Percentiles rank a stretch among this genome's conserved stretches.
phyloP scores from a whole-genome alignment of 2,797 vertebrate genomes.

The Gymnothorax reevesii region DNA sequence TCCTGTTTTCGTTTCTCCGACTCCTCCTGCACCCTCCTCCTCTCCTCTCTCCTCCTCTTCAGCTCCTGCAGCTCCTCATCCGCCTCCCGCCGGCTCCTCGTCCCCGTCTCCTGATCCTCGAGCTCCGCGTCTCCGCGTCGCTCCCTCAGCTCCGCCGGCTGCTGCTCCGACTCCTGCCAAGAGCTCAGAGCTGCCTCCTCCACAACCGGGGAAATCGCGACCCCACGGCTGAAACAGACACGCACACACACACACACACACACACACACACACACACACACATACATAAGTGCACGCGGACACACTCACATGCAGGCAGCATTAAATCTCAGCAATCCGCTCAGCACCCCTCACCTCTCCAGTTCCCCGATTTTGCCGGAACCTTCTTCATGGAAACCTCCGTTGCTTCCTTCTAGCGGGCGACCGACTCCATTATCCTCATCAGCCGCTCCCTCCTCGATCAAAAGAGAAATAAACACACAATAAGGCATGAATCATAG shows the following conservation, averaged over 20 bases:
- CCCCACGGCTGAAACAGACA: slow-evolving; percentile 60
- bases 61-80: slow-evolving; percentile 87
- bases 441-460: slow-evolving; percentile 68
- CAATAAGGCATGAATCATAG: background rate
- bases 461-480: slow-evolving; percentile 9
- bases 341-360: slow-evolving; percentile 76
- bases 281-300: background rate
- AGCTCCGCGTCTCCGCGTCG: slow-evolving; percentile 79
- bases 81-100: slow-evolving; percentile 87
- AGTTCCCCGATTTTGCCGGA: slow-evolving; percentile 79
- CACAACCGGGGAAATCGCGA: slow-evolving; percentile 45
- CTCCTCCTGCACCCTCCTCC: slow-evolving; percentile 88
- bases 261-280: background rate
- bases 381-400: slow-evolving; percentile 65
- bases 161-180: slow-evolving; percentile 77
- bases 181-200: slow-evolving; percentile 58
- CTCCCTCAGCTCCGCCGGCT: slow-evolving; percentile 83
- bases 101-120: slow-evolving; percentile 88
- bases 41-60: slow-evolving; percentile 91
- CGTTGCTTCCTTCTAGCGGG: slow-evolving; percentile 80
- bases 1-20: slow-evolving; percentile 87
- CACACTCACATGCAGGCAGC: background rate
- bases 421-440: slow-evolving; percentile 46
- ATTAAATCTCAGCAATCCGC: background rate
- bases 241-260: background rate